Percentiles rank a stretch among this genome's conserved stretches.
These are phyloP conservation scores for Escarpia spicata DNA, from an alignment of 2,888 invertebrate species.

Conservation along the genomic window DNA sequence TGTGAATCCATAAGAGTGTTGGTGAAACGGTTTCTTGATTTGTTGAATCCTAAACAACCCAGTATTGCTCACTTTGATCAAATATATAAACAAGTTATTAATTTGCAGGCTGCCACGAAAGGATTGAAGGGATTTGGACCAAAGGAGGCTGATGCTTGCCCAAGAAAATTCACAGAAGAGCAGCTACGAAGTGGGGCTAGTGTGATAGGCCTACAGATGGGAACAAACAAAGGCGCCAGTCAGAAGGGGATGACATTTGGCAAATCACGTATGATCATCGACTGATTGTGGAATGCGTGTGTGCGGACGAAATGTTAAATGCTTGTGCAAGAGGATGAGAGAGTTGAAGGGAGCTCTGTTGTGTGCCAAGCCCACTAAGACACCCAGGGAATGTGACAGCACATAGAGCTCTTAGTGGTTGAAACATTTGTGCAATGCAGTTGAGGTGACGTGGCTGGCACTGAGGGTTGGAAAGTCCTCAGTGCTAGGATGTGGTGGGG, in stretches of 20 bases:
- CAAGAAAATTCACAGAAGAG: constrained; percentile 92
- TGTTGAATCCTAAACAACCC: neutral
- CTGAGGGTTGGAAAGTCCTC: neutral
- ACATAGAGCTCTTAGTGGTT: neutral
- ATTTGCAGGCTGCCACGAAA: constrained; percentile 44
- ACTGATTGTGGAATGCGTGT: constrained; percentile 26
- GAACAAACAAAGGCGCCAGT: constrained; percentile 96
- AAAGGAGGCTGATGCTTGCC: constrained; percentile 95
- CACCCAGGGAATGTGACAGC: neutral
- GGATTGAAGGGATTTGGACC: constrained; percentile 71
- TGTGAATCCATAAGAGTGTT: no score
- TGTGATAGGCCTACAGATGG: constrained; percentile 81
- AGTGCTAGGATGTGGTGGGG: neutral
- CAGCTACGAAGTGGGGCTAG: constrained; percentile 92
- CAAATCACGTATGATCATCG: constrained; percentile 44
- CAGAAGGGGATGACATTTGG: constrained; percentile 86
- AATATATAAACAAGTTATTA: neutral
- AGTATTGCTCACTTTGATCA: neutral
- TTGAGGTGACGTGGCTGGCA: neutral
- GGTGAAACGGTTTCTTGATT: neutral
- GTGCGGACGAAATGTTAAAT: neutral
- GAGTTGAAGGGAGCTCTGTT: neutral
- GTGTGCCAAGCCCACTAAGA: neutral
- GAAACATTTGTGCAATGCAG: neutral
- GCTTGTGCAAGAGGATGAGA: neutral